Evolutionary conservation across 1,140 invertebrate genomes (phyloP), one percentile per base, ranked within the genome.

Genomic region (Orussus abietinus): DNA sequence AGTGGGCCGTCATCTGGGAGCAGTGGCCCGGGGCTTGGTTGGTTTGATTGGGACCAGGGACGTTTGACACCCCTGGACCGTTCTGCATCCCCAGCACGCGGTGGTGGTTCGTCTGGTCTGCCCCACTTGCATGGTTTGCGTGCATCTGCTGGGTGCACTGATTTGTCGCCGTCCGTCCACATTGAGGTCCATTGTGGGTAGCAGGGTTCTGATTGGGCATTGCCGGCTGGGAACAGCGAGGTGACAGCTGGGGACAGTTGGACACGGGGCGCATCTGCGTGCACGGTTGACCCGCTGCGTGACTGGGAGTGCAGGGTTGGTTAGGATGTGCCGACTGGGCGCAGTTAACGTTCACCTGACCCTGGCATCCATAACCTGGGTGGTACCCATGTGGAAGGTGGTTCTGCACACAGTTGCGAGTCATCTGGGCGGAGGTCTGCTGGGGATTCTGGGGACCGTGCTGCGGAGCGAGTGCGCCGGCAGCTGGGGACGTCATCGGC

Each of bases 401-500:
- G 14, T 64, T 64, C 26, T 76, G 72, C 0, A 48, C 25, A 33
- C 74, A 76, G 19, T 75, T 75, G 29, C 75, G 54, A 4, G 59
- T 62, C 59, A 77, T 63, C 47, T 77, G 74, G 0, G 75, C 74
- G 0, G 72, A 66, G 31, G 74, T 74, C 13, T 70, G 77, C 32
- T 75, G 75, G 12, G 58, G 63, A 45, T 68, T 69, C 14, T 73
- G 66, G 1, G 64, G 58, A 6, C 62, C 65, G 13, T 70, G 68
- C 9, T 65, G 57, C 1, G 79, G 78, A 0, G 79, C 78, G 4
- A 78, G 57, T 0, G 79, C 69, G 5, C 76, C 80, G 5, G 79
- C 77, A 4, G 79, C 76, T 4, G 80, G 80, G 4, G 78, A 81
- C 0, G 74, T 72, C 48, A 82, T 57, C 7, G 77, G 75, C 42